Base-by-base conservation (phyloP, 2,888 invertebrate genomes). In the Ennomos quercinarius region DNA sequence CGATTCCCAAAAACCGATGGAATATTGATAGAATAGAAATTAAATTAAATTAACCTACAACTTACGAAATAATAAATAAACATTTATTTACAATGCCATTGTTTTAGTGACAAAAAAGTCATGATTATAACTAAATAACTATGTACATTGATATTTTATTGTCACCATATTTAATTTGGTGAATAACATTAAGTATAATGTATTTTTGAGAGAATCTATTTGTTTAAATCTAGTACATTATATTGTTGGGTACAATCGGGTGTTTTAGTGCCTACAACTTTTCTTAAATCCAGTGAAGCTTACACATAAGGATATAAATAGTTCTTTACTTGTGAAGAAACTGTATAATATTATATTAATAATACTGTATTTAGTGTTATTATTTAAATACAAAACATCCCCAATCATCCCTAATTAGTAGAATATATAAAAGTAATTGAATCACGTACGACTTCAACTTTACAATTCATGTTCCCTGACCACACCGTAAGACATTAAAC, bases 131-230 rank as follows among this genome's bases (percentile, higher is more conserved):
- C 47, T 64, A 61, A 85, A 85, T 89, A 87, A 80, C 81, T 90
- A 89, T 89, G 73, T 91, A 91, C 89, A 91, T 73, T 87, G 87
- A 89, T 89, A 89, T 88, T 83, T 91, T 91, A 91, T 90, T 90
- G 90, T 91, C 91, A 91, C 91, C 91, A 90, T 87, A 79, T 80
- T 77, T 78, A 81, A 72, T 64, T 57, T 90, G 91, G 91, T 90
- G 90, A 91, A 78, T 80, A 80, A 81, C 48, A 46, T 42, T 40
- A 27, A 27, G 2, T 27, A 6, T 27, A 6, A 27, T 27, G 27
- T 27, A 27, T 27, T 27, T 27, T 27, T 27, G 4, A 27, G 27
- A 27, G 27, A 4, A 27, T 6, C 6, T 27, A 27, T 6, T 0
- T 27, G 27, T 10, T 42, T 42, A 12, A 17, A 1, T 27, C 10